Evolutionary conservation across 1,140 invertebrate genomes (phyloP).

Genomic region (Heliconius hermathena): DNA sequence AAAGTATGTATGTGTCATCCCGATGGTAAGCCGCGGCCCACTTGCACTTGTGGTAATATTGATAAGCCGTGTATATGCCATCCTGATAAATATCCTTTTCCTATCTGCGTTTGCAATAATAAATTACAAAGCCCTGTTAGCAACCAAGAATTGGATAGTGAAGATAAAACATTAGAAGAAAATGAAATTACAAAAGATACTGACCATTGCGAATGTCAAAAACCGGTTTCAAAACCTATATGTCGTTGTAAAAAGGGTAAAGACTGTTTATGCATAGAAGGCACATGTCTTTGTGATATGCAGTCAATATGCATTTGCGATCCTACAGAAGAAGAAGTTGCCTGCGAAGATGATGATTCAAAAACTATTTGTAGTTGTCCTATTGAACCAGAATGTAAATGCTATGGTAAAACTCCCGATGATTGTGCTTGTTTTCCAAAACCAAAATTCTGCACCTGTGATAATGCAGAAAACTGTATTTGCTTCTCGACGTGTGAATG

Average conservation of each 20-base stretch:
- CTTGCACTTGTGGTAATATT: slow-evolving; percentile 58
- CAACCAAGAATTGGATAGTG: slow-evolving; percentile 29
- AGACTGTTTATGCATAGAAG: slow-evolving; percentile 54
- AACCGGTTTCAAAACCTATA: slow-evolving; percentile 44
- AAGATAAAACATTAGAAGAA: slow-evolving; percentile 26
- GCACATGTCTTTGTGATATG: slow-evolving; percentile 60
- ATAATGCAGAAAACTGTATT: slow-evolving; percentile 63
- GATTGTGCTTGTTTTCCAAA: slow-evolving; percentile 60
- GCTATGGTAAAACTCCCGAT: slow-evolving; percentile 42
- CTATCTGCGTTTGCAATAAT: slow-evolving; percentile 58
- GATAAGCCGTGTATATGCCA: slow-evolving; percentile 65
- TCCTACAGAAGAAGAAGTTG: slow-evolving; percentile 38
- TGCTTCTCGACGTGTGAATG: slow-evolving; percentile 62
- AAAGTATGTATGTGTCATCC: slow-evolving; percentile 61
- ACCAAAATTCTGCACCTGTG: slow-evolving; percentile 59
- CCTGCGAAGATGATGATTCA: slow-evolving; percentile 49
- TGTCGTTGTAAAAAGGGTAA: slow-evolving; percentile 59
- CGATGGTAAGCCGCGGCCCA: slow-evolving; percentile 50
- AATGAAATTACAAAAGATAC: slow-evolving; percentile 32
- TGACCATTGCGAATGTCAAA: slow-evolving; percentile 62
- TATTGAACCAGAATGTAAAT: slow-evolving; percentile 50
- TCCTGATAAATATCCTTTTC: slow-evolving; percentile 54
- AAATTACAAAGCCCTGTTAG: slow-evolving; percentile 45
- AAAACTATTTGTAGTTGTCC: slow-evolving; percentile 60
- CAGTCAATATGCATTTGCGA: slow-evolving; percentile 58